These are phyloP conservation scores for Gymnoscopelus microlampas DNA, from an alignment of 2,797 vertebrate genomes.

Conservation along the genomic window DNA sequence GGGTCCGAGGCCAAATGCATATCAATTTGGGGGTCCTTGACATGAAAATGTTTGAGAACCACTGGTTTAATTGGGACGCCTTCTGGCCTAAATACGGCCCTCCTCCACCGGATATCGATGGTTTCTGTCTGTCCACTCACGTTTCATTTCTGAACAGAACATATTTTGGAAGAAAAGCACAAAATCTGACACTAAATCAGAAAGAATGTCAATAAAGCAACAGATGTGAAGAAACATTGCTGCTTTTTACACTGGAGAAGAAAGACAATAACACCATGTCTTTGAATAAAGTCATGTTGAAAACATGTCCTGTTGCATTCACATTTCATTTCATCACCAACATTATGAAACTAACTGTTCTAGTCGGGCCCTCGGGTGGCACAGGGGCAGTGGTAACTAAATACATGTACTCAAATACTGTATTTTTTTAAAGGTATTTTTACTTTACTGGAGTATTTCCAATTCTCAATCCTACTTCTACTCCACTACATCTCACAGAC, in stretches of 20 bases:
- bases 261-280: slow-evolving; percentile 42
- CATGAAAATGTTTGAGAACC: too few relatives aligned
- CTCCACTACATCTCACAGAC: too few relatives aligned
- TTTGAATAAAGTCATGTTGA: slow-evolving; percentile 72
- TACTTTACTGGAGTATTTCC: too few relatives aligned
- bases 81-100: too few relatives aligned
- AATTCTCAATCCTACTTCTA: neutral
- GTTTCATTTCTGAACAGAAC: slow-evolving; percentile 28
- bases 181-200: slow-evolving; percentile 35
- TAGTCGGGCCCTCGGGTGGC: neutral
- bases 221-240: slow-evolving; percentile 44
- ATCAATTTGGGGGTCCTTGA: too few relatives aligned
- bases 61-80: too few relatives aligned
- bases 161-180: slow-evolving; percentile 32
- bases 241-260: slow-evolving; percentile 65
- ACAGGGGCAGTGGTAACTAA: neutral
- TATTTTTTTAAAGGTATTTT: too few relatives aligned
- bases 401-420: too few relatives aligned
- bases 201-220: slow-evolving; percentile 61
- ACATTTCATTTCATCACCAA: slow-evolving; percentile 2
- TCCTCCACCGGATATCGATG: slow-evolving; percentile 13
- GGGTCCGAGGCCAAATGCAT: too few relatives aligned
- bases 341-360: neutral
- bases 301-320: slow-evolving; percentile 31
- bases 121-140: slow-evolving; percentile 37